Conservation (phyloP, 2,888 invertebrate species). For the Andrena fulva region DNA sequence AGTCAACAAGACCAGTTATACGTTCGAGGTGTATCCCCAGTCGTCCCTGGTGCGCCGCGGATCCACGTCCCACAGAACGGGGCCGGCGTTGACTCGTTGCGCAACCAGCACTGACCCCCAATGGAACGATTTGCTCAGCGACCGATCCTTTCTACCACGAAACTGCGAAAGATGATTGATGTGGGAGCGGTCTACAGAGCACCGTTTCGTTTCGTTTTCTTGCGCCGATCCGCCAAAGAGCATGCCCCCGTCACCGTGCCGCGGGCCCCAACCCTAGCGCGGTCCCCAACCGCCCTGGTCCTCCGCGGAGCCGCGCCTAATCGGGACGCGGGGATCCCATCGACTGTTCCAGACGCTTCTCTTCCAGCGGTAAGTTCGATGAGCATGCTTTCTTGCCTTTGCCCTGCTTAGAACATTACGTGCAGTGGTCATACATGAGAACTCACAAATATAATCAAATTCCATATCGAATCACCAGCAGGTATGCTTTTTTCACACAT, state of each 20-base stretch:
- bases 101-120: constrained; percentile 79
- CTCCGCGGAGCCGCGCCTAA: not conserved
- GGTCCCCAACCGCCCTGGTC: not conserved
- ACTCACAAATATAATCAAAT: no score
- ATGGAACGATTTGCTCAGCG: constrained; percentile 79
- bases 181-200: constrained; percentile 81
- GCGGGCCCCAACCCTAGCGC: not conserved
- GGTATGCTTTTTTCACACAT: no score
- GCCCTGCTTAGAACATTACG: not conserved
- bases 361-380: constrained; percentile 7
- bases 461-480: no score
- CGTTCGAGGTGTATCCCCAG: constrained; percentile 68
- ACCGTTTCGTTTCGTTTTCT: constrained; percentile 60
- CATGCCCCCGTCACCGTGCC: constrained; percentile 13
- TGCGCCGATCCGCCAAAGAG: constrained; percentile 50
- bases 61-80: constrained; percentile 56
- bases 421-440: no score
- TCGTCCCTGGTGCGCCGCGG: constrained; percentile 56
- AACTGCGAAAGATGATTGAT: constrained; percentile 83
- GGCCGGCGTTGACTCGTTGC: constrained; percentile 78
- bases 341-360: not conserved
- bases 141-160: constrained; percentile 82
- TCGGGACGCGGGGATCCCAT: not conserved
- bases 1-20: constrained; percentile 79
- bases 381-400: not conserved